Evolutionary conservation across 2,888 invertebrate genomes (phyloP), one percentile per base, ranked within the genome.

Genomic region (Prostheceraeus crozeri): DNA sequence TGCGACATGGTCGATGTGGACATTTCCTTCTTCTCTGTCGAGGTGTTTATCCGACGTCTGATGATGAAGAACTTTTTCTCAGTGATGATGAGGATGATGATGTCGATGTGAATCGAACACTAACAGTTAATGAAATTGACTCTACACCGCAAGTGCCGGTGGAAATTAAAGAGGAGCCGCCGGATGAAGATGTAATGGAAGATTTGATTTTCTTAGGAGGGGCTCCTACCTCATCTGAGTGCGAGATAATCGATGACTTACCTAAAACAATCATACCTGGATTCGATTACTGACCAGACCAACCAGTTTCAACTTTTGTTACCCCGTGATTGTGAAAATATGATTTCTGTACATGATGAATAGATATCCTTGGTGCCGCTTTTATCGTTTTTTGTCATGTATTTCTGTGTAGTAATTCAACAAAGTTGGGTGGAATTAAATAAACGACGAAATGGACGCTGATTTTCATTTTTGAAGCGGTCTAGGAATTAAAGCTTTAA

Each of bases 211-310:
- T n/a, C n/a, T n/a, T n/a, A n/a, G n/a, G n/a, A n/a, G n/a, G n/a
- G n/a, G n/a, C n/a, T n/a, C 10, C 33, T 10, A 33, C 33, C 10
- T 33, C 33, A 11, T 11, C 33, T 33, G 33, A 33, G 10, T 57
- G 57, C 28, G 57, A 57, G 31, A 57, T 57, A 10, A n/a, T 57
- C 3, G 57, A 57, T 57, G 57, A 57, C 21, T 16, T 57, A 14
- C 57, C 57, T 8, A 57, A 57, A 19, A 45, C 51, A 6, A 19
- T 52, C 11, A 57, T 57, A 27, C 57, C 57, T 55, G 57, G 57
- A 10, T 25, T 57, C 28, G 57, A 57, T 28, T 57, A 53, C 16
- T 57, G 52, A 21, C 6, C 6, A 40, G 40, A 40, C 8, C 6
- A 10, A 33, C n/a, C n/a, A 33, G 10, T 10, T 33, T 33, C 10